These are phyloP conservation scores for Notothenia rossii DNA, from an alignment of 2,113 vertebrate genomes.

Conservation along the genomic window DNA sequence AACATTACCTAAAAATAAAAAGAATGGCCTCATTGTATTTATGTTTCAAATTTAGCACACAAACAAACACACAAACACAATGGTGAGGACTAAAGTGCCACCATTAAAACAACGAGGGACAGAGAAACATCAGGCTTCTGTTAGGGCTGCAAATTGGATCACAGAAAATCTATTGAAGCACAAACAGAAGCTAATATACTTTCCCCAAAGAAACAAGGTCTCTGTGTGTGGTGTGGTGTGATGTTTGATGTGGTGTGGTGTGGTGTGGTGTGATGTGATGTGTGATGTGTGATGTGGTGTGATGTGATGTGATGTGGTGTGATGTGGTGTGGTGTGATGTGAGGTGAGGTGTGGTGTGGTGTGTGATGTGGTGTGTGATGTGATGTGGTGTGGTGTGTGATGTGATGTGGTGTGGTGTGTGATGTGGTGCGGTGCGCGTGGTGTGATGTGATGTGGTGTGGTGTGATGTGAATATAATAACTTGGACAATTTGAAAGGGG, in stretches of 20 bases:
- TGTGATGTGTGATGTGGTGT: no score
- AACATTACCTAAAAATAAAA: conserved; percentile 13
- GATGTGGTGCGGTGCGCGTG: no score
- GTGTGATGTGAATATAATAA: not conserved
- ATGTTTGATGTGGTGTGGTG: no score
- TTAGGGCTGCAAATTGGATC: conserved; percentile 60
- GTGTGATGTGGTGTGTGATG: not conserved
- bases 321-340: no score
- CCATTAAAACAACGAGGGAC: no score
- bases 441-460: no score
- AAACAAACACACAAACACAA: no score
- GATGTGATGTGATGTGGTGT: no score
- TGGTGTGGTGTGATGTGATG: no score
- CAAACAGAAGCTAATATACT: conserved; percentile 62
- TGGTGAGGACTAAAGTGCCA: no score
- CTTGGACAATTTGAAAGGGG: not conserved
- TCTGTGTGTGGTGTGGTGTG: not conserved
- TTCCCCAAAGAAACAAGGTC: conserved; percentile 43
- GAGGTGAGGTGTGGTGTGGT: no score
- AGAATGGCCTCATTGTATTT: conserved; percentile 24
- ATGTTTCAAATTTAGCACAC: no score
- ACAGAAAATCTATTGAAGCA: conserved; percentile 63
- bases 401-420: not conserved
- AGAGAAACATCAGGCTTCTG: conserved; percentile 39
- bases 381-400: not conserved